Conservation (phyloP, 2,113 vertebrate genomes). For the Suricata suricatta region DNA sequence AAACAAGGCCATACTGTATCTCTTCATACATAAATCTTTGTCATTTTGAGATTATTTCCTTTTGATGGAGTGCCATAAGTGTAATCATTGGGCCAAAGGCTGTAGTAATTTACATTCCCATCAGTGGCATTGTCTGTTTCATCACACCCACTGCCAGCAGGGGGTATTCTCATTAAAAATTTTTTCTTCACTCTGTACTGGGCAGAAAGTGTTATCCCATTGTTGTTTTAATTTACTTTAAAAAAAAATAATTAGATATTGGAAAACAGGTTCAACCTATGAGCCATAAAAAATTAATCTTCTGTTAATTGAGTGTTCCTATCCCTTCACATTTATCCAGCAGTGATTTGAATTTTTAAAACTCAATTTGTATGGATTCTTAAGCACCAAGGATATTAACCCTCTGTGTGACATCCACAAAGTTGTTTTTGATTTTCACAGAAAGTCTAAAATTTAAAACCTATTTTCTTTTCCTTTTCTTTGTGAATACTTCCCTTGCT, state of each 20-base stretch:
- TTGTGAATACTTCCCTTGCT: background rate
- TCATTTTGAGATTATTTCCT: conserved; percentile 61
- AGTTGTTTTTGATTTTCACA: conserved; percentile 39
- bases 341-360: conserved; percentile 76
- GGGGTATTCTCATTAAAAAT: conserved; percentile 70
- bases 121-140: conserved; percentile 30
- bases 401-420: background rate
- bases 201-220: conserved; percentile 71
- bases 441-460: background rate
- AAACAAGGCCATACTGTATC: conserved; percentile 31
- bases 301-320: conserved; percentile 78
- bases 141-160: conserved; percentile 53
- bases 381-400: conserved; percentile 67
- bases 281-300: conserved; percentile 81
- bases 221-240: conserved; percentile 80
- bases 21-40: conserved; percentile 65
- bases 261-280: conserved; percentile 78
- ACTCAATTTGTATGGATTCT: conserved; percentile 68
- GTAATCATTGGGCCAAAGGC: conserved; percentile 72
- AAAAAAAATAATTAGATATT: conserved; percentile 80
- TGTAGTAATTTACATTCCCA: conserved; percentile 55
- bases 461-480: conserved; percentile 4
- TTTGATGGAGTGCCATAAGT: background rate
- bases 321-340: conserved; percentile 64
- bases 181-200: conserved; percentile 42